Evolutionary conservation across 2,888 invertebrate genomes (phyloP).

Genomic region (Pyrrhia umbra): DNA sequence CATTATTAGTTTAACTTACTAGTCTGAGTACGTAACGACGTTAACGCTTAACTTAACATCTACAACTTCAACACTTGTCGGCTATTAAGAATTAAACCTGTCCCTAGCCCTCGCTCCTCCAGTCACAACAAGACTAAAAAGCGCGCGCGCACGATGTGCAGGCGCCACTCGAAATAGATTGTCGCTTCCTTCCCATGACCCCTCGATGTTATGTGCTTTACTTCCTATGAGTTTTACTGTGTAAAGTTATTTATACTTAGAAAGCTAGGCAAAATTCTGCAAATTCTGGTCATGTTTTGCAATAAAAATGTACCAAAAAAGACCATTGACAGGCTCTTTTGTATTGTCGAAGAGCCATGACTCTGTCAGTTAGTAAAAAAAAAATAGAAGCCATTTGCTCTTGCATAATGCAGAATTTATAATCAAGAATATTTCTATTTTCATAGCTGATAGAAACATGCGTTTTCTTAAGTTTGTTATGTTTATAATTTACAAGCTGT

Average conservation of each 20-base stretch:
- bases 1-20: too few species aligned
- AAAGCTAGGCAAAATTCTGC: not conserved
- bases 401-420: too few species aligned
- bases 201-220: constrained; percentile 11
- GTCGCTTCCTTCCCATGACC: constrained; percentile 66
- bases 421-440: too few species aligned
- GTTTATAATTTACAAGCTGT: too few species aligned
- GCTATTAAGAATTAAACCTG: constrained; percentile 34
- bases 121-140: constrained; percentile 61
- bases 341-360: too few species aligned
- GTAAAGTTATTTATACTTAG: not conserved
- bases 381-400: too few species aligned
- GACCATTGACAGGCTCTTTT: too few species aligned
- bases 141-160: constrained; percentile 34
- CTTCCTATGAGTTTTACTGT: constrained; percentile 7
- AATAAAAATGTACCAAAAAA: too few species aligned
- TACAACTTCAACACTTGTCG: constrained; percentile 14
- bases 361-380: too few species aligned
- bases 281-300: too few species aligned
- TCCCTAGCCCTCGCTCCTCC: constrained; percentile 11
- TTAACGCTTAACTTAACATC: not conserved
- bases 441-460: too few species aligned
- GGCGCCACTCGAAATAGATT: constrained; percentile 70
- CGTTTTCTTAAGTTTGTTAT: too few species aligned
- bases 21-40: not conserved